Evolutionary conservation across 2,888 invertebrate genomes (phyloP).

Genomic region (Eurytoma adleriae): DNA sequence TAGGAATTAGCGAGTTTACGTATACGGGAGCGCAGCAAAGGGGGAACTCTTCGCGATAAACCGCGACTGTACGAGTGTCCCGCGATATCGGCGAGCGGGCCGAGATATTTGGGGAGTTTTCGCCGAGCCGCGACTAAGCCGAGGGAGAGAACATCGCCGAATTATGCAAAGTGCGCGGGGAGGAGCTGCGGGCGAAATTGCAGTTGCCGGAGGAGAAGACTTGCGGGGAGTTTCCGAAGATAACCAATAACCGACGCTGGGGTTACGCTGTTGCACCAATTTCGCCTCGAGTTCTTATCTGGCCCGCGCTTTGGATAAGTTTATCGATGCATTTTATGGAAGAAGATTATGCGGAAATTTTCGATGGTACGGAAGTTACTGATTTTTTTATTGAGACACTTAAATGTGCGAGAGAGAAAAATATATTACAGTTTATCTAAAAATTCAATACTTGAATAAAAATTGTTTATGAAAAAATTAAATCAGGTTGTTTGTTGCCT

Average conservation of each 20-base stretch:
- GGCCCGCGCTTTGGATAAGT: not conserved
- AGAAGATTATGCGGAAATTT: no score
- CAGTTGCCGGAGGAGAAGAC: conserved; percentile 16
- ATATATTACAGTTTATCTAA: no score
- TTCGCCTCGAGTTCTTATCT: conserved; percentile 4
- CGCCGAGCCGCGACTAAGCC: not conserved
- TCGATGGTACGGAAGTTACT: not conserved
- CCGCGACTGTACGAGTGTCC: not conserved
- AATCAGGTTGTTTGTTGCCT: no score
- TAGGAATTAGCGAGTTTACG: conserved; percentile 29
- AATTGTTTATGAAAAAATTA: no score
- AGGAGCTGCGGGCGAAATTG: conserved; percentile 30
- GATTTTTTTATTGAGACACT: not conserved
- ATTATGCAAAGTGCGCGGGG: conserved; percentile 41
- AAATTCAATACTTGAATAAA: no score
- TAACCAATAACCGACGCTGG: conserved; percentile 40
- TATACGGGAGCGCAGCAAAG: not conserved
- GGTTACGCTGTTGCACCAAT: not conserved
- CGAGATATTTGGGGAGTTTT: conserved; percentile 14
- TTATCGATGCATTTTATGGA: not conserved
- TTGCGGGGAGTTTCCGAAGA: conserved; percentile 15
- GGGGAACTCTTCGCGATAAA: conserved; percentile 2
- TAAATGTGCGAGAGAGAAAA: no score
- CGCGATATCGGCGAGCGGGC: not conserved
- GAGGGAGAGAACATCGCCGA: conserved; percentile 28